phyloP scores from a whole-genome alignment of 2,113 vertebrate genomes.

The Ramphastos sulfuratus region DNA sequence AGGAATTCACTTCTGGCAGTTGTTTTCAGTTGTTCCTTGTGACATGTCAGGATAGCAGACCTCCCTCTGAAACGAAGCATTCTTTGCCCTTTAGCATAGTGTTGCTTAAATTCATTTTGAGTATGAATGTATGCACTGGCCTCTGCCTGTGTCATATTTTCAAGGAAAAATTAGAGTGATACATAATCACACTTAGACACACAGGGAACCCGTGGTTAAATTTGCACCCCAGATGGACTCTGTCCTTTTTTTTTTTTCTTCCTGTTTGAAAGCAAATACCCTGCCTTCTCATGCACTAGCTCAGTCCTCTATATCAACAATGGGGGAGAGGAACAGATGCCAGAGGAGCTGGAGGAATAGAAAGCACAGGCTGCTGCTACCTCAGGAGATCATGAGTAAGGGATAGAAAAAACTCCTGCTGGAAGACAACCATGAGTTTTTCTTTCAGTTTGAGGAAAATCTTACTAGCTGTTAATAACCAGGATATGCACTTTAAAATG shows the following conservation, averaged over 20 bases:
- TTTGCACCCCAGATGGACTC: conserved; percentile 18
- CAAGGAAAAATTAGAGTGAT: background rate
- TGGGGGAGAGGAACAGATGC: conserved; percentile 8
- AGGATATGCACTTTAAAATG: background rate
- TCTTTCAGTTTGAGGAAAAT: background rate
- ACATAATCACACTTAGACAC: background rate
- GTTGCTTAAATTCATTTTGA: conserved; percentile 17
- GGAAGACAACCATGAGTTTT: background rate
- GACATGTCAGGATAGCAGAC: background rate
- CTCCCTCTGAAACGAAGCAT: conserved; percentile 6
- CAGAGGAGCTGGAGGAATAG: background rate
- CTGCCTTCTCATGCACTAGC: background rate
- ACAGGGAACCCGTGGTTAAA: background rate
- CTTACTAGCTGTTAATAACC: background rate
- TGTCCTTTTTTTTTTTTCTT: conserved; percentile 17
- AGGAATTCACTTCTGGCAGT: background rate
- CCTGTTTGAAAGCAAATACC: conserved; percentile 57
- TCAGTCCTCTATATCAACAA: background rate
- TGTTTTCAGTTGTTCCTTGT: background rate
- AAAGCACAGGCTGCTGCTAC: background rate
- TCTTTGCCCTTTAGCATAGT: conserved; percentile 5
- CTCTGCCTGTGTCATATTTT: background rate
- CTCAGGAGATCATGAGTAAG: background rate
- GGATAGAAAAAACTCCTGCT: background rate
- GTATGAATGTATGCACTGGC: background rate